Evolutionary conservation across 1,140 invertebrate genomes (phyloP).

Genomic region (Ips typographus): DNA sequence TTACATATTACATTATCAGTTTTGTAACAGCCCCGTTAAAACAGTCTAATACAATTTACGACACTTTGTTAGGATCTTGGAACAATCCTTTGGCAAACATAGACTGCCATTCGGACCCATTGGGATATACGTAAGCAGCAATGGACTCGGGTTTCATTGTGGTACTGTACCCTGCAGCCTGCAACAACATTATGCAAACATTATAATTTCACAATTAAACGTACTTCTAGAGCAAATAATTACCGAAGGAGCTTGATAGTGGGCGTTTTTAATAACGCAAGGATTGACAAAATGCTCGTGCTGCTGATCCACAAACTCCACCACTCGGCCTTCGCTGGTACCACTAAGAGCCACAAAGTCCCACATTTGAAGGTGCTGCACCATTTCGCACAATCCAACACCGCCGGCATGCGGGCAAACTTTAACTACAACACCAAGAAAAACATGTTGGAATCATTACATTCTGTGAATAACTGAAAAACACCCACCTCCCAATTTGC

Average conservation of each 20-base stretch:
- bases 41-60: background rate
- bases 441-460: background rate
- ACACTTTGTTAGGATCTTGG: slow-evolving; percentile 42
- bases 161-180: slow-evolving; percentile 77
- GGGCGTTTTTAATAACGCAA: slow-evolving; percentile 65
- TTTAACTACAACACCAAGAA: slow-evolving; percentile 65
- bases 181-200: too few species aligned
- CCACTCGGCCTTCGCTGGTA: slow-evolving; percentile 68
- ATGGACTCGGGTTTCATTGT: slow-evolving; percentile 70
- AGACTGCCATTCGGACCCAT: slow-evolving; percentile 72
- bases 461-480: background rate
- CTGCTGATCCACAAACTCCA: slow-evolving; percentile 88
- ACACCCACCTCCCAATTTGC: slow-evolving; percentile 64
- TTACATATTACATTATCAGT: background rate
- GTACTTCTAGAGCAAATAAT: slow-evolving; percentile 27
- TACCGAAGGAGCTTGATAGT: slow-evolving; percentile 74
- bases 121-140: slow-evolving; percentile 70
- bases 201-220: background rate
- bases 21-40: background rate
- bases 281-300: slow-evolving; percentile 82
- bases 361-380: slow-evolving; percentile 89
- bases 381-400: slow-evolving; percentile 89
- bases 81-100: slow-evolving; percentile 57
- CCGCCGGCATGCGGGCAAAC: slow-evolving; percentile 93
- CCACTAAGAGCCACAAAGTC: slow-evolving; percentile 77